A percentile compares a stretch with the other conserved stretches of the same genome.
Conservation (phyloP, 1,140 invertebrate species). For the Lucilia cuprina region DNA sequence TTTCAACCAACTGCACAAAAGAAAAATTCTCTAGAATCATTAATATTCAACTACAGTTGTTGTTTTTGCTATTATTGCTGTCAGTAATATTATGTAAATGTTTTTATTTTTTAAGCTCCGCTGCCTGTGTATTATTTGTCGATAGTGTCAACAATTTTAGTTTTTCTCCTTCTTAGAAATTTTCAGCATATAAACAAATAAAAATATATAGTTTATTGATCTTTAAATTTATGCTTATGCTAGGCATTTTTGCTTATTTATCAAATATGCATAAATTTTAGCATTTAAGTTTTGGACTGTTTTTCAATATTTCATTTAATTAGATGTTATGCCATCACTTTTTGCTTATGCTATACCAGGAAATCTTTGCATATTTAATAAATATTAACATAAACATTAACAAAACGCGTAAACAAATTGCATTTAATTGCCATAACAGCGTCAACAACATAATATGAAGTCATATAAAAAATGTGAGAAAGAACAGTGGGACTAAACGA, state of each 20-base stretch:
- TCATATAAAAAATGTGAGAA: neutral
- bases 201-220: neutral
- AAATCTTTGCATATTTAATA: neutral
- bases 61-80: neutral
- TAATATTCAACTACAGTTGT: neutral
- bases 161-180: neutral
- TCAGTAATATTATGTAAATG: constrained; percentile 8
- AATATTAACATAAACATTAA: constrained; percentile 16
- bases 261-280: neutral
- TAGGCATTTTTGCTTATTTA: neutral
- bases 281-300: neutral
- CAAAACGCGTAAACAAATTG: constrained; percentile 10
- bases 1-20: neutral
- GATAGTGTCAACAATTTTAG: constrained; percentile 12
- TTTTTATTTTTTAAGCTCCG: neutral
- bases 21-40: neutral
- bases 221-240: neutral
- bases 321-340: neutral
- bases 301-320: neutral
- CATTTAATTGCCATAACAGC: constrained; percentile 17
- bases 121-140: constrained; percentile 1
- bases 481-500: neutral
- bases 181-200: neutral
- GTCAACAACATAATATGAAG: neutral
- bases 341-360: neutral